Percentiles rank a stretch among this genome's conserved stretches.
These are phyloP conservation scores for Atethmia centrago DNA, from an alignment of 2,888 invertebrate species.

Conservation along the genomic window DNA sequence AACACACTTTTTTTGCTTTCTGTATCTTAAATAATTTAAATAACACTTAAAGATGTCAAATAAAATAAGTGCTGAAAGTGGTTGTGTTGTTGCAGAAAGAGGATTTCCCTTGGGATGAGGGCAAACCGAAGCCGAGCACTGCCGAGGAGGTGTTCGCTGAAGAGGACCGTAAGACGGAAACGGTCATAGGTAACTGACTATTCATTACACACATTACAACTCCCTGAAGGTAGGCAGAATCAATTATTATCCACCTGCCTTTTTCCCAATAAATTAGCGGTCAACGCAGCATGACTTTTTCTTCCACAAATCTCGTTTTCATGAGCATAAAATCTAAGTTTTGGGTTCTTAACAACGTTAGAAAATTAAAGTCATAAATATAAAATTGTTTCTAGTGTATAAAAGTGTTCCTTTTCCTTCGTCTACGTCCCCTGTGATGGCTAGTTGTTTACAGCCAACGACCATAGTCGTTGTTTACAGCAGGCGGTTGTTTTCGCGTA, in stretches of 20 bases:
- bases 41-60: neutral
- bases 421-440: neutral
- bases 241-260: too few species aligned
- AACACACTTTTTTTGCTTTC: neutral
- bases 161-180: conserved; percentile 67
- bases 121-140: conserved; percentile 30
- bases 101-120: conserved; percentile 57
- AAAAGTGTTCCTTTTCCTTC: neutral
- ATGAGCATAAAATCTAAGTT: neutral
- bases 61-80: conserved; percentile 13
- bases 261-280: neutral
- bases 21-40: neutral
- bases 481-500: conserved; percentile 17
- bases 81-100: conserved; percentile 66
- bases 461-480: too few species aligned
- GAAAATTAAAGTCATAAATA: neutral
- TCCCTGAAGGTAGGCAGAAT: too few species aligned
- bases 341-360: neutral
- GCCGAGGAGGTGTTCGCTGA: conserved; percentile 66
- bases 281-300: neutral
- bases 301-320: neutral
- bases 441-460: neutral
- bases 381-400: neutral
- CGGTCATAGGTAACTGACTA: conserved; percentile 24
- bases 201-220: neutral